Base-by-base conservation (phyloP, 2,113 vertebrate genomes). In the Cromileptes altivelis region DNA sequence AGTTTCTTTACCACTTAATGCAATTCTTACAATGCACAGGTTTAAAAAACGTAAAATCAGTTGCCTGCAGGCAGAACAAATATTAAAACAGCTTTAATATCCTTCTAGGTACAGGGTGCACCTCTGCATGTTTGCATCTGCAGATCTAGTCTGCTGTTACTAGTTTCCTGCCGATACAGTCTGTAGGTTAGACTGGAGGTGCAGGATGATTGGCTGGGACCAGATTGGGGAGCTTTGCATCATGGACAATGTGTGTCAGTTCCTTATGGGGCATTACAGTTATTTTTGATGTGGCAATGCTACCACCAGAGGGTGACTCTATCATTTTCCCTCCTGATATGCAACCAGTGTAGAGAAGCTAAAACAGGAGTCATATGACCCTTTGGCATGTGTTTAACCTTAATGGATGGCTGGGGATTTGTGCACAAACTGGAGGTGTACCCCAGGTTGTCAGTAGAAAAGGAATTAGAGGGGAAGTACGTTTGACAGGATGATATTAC, bases 321-420 rank as follows among this genome's bases (percentile, higher is more conserved):
- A 6, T 40, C 12, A 47, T 25, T 60, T 77, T 52, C 45, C 27
- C 11, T 55, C 15, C 33, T 52, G 23, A 55, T 50, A 23, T 57
- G 42, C 27, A 76, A 56, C 47, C 42, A 52, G 65, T 6, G 21
- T 3, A 77, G 6, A 57, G 56, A 21, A 30, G 56, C n/a, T 80
- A 27, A 61, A 71, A 37, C 42, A 21, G 50, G 56, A 78, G 40
- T 49, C 21, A 77, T 14, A 12, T 58, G 76, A 80, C 21, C 7
- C 53, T n/a, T 55, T 25, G 27, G 33, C 70, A 57, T 53, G 56
- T 23, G 56, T 37, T 73, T 68, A 58, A 65, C 56, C 6, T 64
- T 13, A n/a, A 37, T 4, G 23, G n/a, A 10, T 18, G 52, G 42
- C 19, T 64, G 37, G 37, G 33, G 37, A 69, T 42, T 56, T 11